Conservation (phyloP, 2,113 vertebrate species). For the Cyprinodon variegatus region DNA sequence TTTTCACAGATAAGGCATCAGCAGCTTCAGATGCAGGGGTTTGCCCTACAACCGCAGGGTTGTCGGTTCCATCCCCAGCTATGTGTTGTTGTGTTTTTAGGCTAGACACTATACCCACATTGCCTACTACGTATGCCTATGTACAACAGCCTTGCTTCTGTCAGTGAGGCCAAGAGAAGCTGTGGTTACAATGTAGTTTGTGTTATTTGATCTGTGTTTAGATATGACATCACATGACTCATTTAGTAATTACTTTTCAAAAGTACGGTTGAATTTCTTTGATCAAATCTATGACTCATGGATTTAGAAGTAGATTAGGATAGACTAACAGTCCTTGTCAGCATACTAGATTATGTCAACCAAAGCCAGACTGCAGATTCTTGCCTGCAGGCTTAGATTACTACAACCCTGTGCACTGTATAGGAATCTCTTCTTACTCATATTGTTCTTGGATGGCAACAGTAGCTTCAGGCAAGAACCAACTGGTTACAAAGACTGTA, state of each 20-base stretch:
- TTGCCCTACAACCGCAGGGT: too few species aligned
- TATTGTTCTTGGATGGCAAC: too few species aligned
- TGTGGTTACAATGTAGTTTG: not conserved
- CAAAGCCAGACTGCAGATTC: slow-evolving; percentile 65
- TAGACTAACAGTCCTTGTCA: slow-evolving; percentile 55
- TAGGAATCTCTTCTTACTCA: slow-evolving; percentile 44
- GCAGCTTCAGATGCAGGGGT: too few species aligned
- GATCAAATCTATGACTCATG: slow-evolving; percentile 19
- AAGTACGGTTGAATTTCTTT: slow-evolving; percentile 40
- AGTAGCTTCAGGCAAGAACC: too few species aligned
- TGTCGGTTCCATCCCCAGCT: too few species aligned
- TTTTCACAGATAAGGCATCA: too few species aligned
- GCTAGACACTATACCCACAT: too few species aligned
- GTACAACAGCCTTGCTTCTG: too few species aligned
- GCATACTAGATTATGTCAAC: slow-evolving; percentile 55
- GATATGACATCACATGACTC: slow-evolving; percentile 22
- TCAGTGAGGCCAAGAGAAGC: too few species aligned
- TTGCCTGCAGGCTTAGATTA: slow-evolving; percentile 67
- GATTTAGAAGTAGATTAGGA: slow-evolving; percentile 64
- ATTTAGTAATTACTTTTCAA: slow-evolving; percentile 21
- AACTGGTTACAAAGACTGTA: not conserved
- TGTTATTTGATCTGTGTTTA: not conserved
- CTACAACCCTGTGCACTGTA: slow-evolving; percentile 59
- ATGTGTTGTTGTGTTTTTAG: too few species aligned
- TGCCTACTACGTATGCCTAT: too few species aligned